phyloP scores from a whole-genome alignment of 1,140 invertebrate species.

The Nymphalis io region DNA sequence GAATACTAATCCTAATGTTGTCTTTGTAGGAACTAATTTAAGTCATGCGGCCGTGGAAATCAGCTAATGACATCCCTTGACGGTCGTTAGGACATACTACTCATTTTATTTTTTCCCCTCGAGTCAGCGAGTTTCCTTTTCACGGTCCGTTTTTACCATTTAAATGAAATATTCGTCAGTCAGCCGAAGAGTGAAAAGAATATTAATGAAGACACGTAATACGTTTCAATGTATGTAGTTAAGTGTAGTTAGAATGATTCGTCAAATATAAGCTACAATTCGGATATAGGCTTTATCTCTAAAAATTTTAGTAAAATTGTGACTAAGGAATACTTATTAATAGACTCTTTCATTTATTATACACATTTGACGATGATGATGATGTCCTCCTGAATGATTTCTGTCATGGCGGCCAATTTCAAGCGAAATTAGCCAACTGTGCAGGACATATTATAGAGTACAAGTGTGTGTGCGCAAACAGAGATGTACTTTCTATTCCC shows the following conservation, averaged over 20 bases:
- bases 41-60: conserved; percentile 20
- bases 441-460: too few species aligned
- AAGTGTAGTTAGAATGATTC: background rate
- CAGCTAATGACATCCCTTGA: conserved; percentile 28
- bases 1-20: background rate
- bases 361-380: too few species aligned
- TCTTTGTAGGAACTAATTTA: conserved; percentile 13
- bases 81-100: conserved; percentile 21
- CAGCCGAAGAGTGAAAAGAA: conserved; percentile 15
- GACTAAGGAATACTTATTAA: too few species aligned
- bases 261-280: background rate
- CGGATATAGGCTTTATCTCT: background rate
- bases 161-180: conserved; percentile 13
- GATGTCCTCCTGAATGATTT: too few species aligned
- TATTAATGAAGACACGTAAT: conserved; percentile 26
- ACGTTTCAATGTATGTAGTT: conserved; percentile 3
- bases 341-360: too few species aligned
- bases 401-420: too few species aligned
- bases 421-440: too few species aligned
- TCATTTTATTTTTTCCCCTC: conserved; percentile 27
- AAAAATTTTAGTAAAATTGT: background rate
- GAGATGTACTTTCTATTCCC: too few species aligned
- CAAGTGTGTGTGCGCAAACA: too few species aligned
- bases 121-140: conserved; percentile 22
- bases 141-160: conserved; percentile 15